phyloP scores from a whole-genome alignment of 2,113 vertebrate species.

The Erinaceus europaeus region DNA sequence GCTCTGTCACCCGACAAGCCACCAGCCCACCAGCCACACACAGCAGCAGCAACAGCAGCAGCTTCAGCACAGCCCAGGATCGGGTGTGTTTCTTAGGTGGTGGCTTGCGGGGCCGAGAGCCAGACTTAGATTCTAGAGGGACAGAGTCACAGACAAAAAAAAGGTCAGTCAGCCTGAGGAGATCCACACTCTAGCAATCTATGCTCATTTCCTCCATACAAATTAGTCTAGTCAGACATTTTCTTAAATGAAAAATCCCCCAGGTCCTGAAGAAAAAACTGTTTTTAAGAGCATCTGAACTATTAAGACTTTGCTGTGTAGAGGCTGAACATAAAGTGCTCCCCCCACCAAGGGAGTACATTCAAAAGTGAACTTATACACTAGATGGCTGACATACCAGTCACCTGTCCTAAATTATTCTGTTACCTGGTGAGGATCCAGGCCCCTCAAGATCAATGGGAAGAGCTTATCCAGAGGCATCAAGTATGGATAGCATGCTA shows the following conservation, averaged over 20 bases:
- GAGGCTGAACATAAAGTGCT: not conserved
- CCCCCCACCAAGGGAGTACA: not conserved
- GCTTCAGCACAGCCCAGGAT: slow-evolving; percentile 81
- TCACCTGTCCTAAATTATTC: not conserved
- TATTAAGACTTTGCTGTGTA: not conserved
- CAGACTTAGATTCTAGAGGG: slow-evolving; percentile 72
- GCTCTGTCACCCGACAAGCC: slow-evolving; percentile 86
- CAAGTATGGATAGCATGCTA: not conserved
- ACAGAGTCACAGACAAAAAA: slow-evolving; percentile 1
- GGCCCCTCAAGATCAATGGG: not conserved
- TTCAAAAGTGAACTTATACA: not conserved
- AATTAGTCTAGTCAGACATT: not conserved
- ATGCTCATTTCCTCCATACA: not conserved
- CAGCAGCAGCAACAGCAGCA: slow-evolving; percentile 84
- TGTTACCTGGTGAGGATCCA: not conserved
- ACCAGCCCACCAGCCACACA: slow-evolving; percentile 78
- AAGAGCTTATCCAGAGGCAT: not conserved
- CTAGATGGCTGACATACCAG: not conserved
- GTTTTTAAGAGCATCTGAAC: not conserved
- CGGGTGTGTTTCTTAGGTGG: slow-evolving; percentile 75
- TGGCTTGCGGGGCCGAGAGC: slow-evolving; percentile 69
- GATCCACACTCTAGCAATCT: not conserved
- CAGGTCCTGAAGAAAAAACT: not conserved
- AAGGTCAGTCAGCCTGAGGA: not conserved
- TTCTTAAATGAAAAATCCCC: not conserved